Conservation (phyloP, 2,797 vertebrate species). For the Oreochromis mossambicus region DNA sequence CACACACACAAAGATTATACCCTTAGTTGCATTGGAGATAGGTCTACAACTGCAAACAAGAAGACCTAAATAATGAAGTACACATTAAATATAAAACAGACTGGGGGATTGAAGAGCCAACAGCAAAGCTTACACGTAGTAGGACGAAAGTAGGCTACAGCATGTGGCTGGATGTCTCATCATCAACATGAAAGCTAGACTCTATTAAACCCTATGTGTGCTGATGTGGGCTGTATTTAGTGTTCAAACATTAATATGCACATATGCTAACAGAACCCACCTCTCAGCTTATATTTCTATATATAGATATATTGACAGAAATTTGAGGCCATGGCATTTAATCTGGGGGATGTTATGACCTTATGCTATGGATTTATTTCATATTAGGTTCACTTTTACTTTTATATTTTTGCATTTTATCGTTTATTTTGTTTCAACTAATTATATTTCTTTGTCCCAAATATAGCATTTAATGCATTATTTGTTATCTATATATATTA, state of each 20-base stretch:
- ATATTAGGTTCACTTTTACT: not conserved
- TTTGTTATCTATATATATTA: not conserved
- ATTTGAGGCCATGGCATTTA: not conserved
- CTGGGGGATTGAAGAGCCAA: constrained; percentile 20
- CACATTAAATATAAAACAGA: constrained; percentile 65
- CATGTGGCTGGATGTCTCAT: constrained; percentile 22
- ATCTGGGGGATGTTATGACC: no score
- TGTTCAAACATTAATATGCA: not conserved
- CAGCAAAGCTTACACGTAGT: constrained; percentile 35
- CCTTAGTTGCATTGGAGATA: constrained; percentile 30
- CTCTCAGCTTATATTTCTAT: not conserved
- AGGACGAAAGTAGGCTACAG: constrained; percentile 49
- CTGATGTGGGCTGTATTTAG: constrained; percentile 4
- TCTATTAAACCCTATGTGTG: not conserved
- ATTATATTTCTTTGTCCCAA: fast-evolving
- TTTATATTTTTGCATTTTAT: not conserved
- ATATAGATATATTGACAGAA: not conserved
- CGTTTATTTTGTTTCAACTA: not conserved
- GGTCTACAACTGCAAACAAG: constrained; percentile 52
- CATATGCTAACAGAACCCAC: not conserved
- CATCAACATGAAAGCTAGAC: constrained; percentile 44
- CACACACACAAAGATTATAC: not conserved
- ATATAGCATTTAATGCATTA: not conserved
- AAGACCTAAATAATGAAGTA: constrained; percentile 64
- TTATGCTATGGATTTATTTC: not conserved